Evolutionary conservation across 2,888 invertebrate species (phyloP).

Genomic region (Synanthedon tipuliformis): DNA sequence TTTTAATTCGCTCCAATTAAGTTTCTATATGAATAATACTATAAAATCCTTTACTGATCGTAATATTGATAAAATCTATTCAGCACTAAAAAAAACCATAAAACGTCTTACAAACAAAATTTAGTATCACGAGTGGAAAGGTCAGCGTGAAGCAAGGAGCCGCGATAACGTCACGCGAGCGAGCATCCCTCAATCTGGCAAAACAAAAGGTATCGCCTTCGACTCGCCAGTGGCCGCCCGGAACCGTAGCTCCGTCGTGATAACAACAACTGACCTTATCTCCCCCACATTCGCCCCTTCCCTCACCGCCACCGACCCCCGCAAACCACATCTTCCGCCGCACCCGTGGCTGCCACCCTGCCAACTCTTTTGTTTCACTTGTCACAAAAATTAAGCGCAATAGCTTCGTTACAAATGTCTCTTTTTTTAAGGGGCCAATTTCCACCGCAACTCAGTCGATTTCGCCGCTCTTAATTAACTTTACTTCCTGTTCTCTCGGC

Average conservation of each 20-base stretch:
- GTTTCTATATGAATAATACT: too few relatives aligned
- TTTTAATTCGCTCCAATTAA: too few relatives aligned
- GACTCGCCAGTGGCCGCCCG: slow-evolving; percentile 58
- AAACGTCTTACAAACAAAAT: slow-evolving; percentile 58
- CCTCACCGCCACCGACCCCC: background rate
- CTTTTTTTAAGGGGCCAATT: slow-evolving; percentile 69
- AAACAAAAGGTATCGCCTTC: slow-evolving; percentile 67
- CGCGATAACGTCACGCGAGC: slow-evolving; percentile 63
- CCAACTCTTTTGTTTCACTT: slow-evolving; percentile 70
- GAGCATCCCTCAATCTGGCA: slow-evolving; percentile 61
- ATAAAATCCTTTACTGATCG: background rate
- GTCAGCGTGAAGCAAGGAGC: slow-evolving; percentile 45
- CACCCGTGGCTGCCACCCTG: slow-evolving; percentile 35
- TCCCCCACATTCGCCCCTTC: slow-evolving; percentile 28
- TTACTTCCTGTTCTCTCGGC: slow-evolving; percentile 68
- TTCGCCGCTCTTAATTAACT: slow-evolving; percentile 70
- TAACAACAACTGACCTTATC: slow-evolving; percentile 55
- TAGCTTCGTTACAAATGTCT: slow-evolving; percentile 68
- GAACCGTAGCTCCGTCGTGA: slow-evolving; percentile 52
- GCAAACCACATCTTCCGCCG: slow-evolving; percentile 15
- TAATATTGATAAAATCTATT: background rate
- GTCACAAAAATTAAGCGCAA: slow-evolving; percentile 71
- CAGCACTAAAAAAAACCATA: slow-evolving; percentile 24
- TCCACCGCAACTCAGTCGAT: slow-evolving; percentile 70
- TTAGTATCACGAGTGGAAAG: slow-evolving; percentile 59